Conservation (phyloP, 2,797 vertebrate genomes). For the Carduelis carduelis region DNA sequence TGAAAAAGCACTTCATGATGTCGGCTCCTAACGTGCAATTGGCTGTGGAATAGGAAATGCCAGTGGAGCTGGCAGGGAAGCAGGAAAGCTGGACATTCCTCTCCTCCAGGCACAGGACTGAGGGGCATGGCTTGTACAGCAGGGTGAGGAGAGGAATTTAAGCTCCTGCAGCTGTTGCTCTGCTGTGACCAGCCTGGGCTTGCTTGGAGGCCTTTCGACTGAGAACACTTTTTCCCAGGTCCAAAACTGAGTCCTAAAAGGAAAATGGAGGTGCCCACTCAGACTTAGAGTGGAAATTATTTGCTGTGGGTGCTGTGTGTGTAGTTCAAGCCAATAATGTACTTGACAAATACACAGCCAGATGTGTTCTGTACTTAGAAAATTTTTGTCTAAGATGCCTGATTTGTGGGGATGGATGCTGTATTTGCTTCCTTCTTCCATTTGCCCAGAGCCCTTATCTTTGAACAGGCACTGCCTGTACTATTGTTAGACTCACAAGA, state of each 20-base stretch:
- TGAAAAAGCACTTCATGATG: neutral
- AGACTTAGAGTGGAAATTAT: neutral
- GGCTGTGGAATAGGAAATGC: neutral
- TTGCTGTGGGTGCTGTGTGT: neutral
- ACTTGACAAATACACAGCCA: neutral
- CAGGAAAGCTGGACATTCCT: neutral
- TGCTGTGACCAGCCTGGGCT: neutral
- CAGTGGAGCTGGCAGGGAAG: neutral
- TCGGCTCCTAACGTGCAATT: fast-evolving
- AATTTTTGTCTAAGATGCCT: neutral
- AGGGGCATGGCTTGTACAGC: neutral
- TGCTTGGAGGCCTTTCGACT: neutral
- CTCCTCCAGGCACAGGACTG: neutral
- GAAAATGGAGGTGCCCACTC: neutral
- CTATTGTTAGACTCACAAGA: neutral
- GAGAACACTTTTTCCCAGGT: neutral
- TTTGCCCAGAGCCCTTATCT: neutral
- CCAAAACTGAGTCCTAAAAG: neutral
- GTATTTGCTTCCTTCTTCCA: neutral
- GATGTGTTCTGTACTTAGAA: neutral
- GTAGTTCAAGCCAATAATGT: neutral
- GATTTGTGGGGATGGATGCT: neutral
- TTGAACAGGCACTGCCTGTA: neutral
- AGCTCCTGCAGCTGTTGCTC: slow-evolving; percentile 1
- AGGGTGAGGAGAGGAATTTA: slow-evolving; percentile 5